Conservation (phyloP, 2,888 invertebrate genomes). For the Pyrrhia umbra region DNA sequence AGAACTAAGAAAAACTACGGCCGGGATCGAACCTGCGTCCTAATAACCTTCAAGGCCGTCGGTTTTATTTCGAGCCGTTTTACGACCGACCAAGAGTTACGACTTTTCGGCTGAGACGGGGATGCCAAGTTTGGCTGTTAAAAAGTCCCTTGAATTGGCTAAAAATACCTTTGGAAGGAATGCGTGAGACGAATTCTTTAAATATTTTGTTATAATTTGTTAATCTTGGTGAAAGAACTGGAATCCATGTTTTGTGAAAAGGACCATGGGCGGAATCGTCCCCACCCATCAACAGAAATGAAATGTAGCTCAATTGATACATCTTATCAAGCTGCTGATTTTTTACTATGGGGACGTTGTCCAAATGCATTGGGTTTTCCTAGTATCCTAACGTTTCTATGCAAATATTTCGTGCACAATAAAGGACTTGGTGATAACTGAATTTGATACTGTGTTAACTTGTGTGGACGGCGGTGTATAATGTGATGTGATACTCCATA, state of each 20-base stretch:
- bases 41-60: conserved; percentile 57
- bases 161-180: conserved; percentile 47
- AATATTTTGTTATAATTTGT: conserved; percentile 5
- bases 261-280: too few relatives aligned
- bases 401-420: too few relatives aligned
- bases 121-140: conserved; percentile 49
- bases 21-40: conserved; percentile 57
- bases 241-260: background rate
- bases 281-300: too few relatives aligned
- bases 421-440: too few relatives aligned
- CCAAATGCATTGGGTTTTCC: too few relatives aligned
- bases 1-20: conserved; percentile 50
- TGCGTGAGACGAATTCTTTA: conserved; percentile 27
- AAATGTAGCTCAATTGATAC: too few relatives aligned
- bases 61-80: conserved; percentile 62
- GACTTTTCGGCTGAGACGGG: conserved; percentile 44
- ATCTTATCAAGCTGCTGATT: too few relatives aligned
- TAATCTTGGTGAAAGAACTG: background rate
- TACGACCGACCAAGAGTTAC: conserved; percentile 62
- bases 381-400: too few relatives aligned
- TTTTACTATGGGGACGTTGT: too few relatives aligned
- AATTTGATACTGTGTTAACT: too few relatives aligned
- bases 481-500: too few relatives aligned
- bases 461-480: too few relatives aligned
- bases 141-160: conserved; percentile 55